Percentiles rank a stretch among this genome's conserved stretches.
Evolutionary conservation across 1,140 invertebrate species (phyloP).

Genomic region (Rhagoletis pomonella): DNA sequence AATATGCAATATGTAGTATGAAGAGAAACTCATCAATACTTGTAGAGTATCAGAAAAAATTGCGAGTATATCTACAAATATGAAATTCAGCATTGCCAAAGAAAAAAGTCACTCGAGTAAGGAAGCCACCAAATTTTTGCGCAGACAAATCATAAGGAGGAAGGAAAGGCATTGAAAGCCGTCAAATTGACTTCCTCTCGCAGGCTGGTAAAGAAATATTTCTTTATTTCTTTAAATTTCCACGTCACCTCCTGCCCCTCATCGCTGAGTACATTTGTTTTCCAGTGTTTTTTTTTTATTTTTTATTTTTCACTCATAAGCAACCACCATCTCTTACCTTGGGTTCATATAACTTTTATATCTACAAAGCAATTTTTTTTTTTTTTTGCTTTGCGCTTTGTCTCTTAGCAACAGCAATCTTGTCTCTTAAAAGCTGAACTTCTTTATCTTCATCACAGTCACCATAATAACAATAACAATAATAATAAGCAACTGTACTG

Average conservation of each 20-base stretch:
- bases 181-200: not conserved
- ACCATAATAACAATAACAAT: constrained; percentile 41
- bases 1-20: too few species aligned
- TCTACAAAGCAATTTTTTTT: not conserved
- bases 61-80: too few species aligned
- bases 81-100: too few species aligned
- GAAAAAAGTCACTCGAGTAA: not conserved
- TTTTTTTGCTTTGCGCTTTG: not conserved
- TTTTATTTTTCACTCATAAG: too few species aligned
- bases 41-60: too few species aligned
- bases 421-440: constrained; percentile 18
- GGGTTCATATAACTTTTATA: not conserved
- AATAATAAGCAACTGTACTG: constrained; percentile 42
- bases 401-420: not conserved
- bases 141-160: not conserved
- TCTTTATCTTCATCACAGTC: constrained; percentile 49
- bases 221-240: not conserved
- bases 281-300: not conserved
- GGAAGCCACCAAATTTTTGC: not conserved
- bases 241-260: not conserved
- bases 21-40: too few species aligned
- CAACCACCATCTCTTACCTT: not conserved
- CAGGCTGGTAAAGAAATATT: not conserved
- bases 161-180: not conserved
- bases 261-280: too few species aligned